Percentiles rank a stretch among this genome's conserved stretches.
These are phyloP conservation scores for Stratiomys singularior DNA, from an alignment of 2,888 invertebrate species.

Conservation along the genomic window DNA sequence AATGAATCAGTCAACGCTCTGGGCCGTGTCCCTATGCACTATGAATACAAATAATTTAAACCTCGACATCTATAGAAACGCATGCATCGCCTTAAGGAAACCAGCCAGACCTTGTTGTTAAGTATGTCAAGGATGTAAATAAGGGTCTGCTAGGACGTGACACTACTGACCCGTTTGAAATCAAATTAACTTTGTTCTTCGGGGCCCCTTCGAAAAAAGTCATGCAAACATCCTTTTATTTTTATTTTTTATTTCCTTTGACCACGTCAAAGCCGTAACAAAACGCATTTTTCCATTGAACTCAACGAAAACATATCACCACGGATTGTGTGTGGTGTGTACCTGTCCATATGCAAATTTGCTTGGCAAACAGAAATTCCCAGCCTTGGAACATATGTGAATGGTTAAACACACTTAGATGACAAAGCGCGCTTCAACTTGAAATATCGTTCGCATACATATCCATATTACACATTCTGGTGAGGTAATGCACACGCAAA, in stretches of 20 bases:
- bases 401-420: neutral
- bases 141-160: conserved; percentile 13
- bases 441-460: neutral
- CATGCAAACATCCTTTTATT: neutral
- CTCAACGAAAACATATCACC: neutral
- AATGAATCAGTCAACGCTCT: too few relatives aligned
- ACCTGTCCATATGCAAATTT: conserved; percentile 24
- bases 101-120: neutral
- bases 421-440: neutral
- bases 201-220: neutral
- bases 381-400: conserved; percentile 7
- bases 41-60: neutral
- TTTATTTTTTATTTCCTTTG: neutral
- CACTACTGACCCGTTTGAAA: conserved; percentile 3
- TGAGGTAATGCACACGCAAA: conserved; percentile 23
- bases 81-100: neutral
- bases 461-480: conserved; percentile 20
- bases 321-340: neutral
- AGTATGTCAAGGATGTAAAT: conserved; percentile 21
- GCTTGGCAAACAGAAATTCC: conserved; percentile 21
- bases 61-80: too few relatives aligned
- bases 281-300: conserved; percentile 1
- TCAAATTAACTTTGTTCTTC: neutral
- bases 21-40: too few relatives aligned
- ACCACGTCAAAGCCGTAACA: neutral